phyloP scores from a whole-genome alignment of 2,797 vertebrate species.

The Molossus molossus region DNA sequence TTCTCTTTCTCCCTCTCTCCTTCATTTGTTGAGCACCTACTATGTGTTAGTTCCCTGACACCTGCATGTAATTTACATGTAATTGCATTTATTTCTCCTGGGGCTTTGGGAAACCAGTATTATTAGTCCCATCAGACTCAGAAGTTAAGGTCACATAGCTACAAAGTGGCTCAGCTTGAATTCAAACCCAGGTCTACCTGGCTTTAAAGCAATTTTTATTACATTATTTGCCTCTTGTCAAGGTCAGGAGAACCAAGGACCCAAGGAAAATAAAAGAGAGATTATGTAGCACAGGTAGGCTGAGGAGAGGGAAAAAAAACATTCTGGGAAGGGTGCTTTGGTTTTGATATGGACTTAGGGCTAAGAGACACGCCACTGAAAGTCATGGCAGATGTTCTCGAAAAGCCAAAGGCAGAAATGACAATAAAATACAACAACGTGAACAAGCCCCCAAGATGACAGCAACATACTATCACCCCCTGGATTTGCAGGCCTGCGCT shows the following conservation, averaged over 20 bases:
- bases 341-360: constrained; percentile 79
- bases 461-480: not conserved
- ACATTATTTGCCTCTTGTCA: constrained; percentile 16
- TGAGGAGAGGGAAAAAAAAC: constrained; percentile 63
- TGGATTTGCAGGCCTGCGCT: constrained; percentile 69
- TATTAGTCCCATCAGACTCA: constrained; percentile 27
- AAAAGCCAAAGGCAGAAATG: not conserved
- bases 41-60: not conserved
- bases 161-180: constrained; percentile 7
- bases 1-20: not conserved
- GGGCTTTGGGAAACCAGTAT: not conserved
- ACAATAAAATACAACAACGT: not conserved
- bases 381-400: not conserved
- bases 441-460: constrained; percentile 57
- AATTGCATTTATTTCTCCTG: not conserved
- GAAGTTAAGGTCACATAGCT: constrained; percentile 64
- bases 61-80: not conserved
- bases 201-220: constrained; percentile 30
- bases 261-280: constrained; percentile 61
- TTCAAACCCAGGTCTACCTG: not conserved
- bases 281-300: not conserved
- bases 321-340: not conserved
- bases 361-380: constrained; percentile 41
- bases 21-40: constrained; percentile 41
- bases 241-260: constrained; percentile 69